Conservation (phyloP, 2,797 vertebrate species). For the Todus mexicanus region DNA sequence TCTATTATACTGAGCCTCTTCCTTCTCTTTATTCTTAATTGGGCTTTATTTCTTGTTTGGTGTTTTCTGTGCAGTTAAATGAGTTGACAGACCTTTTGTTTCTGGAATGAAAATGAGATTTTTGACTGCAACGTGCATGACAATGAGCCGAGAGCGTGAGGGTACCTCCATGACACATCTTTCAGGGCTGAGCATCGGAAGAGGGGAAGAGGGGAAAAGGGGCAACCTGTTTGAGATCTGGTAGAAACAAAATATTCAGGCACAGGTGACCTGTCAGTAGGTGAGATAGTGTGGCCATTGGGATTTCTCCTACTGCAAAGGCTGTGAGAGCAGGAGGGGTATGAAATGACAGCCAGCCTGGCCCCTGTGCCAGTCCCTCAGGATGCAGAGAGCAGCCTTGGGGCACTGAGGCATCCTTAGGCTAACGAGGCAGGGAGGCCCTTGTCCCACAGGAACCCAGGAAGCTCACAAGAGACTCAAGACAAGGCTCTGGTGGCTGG, state of each 20-base stretch:
- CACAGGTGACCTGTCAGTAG: not conserved
- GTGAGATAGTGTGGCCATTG: too few relatives aligned
- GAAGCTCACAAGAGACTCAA: not conserved
- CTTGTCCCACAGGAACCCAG: not conserved
- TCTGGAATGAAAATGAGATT: conserved; percentile 62
- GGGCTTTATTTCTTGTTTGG: conserved; percentile 61
- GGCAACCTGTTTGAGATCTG: not conserved
- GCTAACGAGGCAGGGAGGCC: not conserved
- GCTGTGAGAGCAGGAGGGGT: not conserved
- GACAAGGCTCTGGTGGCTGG: not conserved
- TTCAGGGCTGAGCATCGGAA: not conserved
- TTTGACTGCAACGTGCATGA: not conserved
- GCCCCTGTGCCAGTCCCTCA: not conserved
- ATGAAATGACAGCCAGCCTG: not conserved
- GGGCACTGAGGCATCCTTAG: not conserved
- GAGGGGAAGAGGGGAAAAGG: not conserved
- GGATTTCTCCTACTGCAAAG: not conserved
- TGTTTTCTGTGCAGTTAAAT: conserved; percentile 58
- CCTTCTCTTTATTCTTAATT: conserved; percentile 52
- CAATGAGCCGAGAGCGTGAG: not conserved
- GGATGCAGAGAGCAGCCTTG: not conserved
- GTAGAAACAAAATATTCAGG: not conserved
- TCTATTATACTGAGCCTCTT: conserved; percentile 32
- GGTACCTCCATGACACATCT: not conserved
- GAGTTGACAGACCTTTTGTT: conserved; percentile 61